Conservation (phyloP, 2,113 vertebrate species). For the Paradisaea rubra region DNA sequence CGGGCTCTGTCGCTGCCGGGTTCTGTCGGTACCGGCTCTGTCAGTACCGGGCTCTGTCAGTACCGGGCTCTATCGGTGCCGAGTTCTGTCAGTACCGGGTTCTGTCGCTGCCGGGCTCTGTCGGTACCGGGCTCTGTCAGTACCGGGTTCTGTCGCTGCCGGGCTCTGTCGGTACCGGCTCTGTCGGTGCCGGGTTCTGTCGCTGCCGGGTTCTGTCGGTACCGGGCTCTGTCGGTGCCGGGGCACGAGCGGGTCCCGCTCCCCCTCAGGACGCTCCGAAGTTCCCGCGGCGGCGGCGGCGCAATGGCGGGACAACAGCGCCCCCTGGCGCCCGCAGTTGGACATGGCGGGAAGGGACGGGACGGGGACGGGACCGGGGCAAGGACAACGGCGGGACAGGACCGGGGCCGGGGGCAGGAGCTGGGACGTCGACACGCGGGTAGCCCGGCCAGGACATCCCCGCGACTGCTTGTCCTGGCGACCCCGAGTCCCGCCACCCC, state of each 20-base stretch:
- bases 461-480: not conserved
- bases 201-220: not conserved
- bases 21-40: fast-evolving
- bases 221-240: not conserved
- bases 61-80: not conserved
- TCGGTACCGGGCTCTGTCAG: too few species aligned
- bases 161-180: too few species aligned
- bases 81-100: fast-evolving
- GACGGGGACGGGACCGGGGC: not conserved
- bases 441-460: not conserved
- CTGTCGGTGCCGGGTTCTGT: not conserved
- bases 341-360: not conserved
- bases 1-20: fast-evolving
- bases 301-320: conserved; percentile 20
- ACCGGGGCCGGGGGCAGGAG: not conserved
- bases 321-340: not conserved
- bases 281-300: not conserved
- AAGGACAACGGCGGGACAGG: not conserved
- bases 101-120: not conserved
- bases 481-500: too few species aligned
- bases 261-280: not conserved
- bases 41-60: not conserved
- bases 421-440: not conserved
- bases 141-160: not conserved
- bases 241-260: not conserved